Evolutionary conservation across 2,888 invertebrate genomes (phyloP).

Genomic region (Hypsopygia costalis): DNA sequence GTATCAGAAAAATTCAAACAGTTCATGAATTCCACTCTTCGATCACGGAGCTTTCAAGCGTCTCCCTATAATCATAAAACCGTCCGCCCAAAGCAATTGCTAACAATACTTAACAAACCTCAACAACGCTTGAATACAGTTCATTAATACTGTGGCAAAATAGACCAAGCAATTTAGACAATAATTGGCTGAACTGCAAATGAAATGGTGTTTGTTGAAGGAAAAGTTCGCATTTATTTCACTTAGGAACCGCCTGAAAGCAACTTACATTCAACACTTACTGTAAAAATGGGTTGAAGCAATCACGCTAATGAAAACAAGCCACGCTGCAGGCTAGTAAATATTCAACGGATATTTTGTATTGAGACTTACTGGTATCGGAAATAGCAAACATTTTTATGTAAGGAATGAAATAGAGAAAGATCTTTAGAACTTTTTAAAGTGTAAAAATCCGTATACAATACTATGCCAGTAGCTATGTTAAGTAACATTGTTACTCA

Average conservation of each 20-base stretch:
- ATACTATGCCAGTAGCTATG: too few relatives aligned
- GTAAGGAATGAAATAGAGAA: too few relatives aligned
- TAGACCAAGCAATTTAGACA: not conserved
- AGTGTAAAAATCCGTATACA: too few relatives aligned
- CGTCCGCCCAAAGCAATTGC: too few relatives aligned
- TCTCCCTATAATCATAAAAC: too few relatives aligned
- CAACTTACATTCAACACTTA: slow-evolving; percentile 38
- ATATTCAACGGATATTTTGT: slow-evolving; percentile 36
- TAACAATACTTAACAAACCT: too few relatives aligned
- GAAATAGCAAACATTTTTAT: slow-evolving; percentile 11
- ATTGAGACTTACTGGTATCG: slow-evolving; percentile 16
- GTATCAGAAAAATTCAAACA: too few relatives aligned
- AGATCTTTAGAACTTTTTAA: too few relatives aligned
- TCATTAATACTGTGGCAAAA: not conserved
- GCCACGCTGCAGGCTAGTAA: slow-evolving; percentile 34
- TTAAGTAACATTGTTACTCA: too few relatives aligned
- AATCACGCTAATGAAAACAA: slow-evolving; percentile 51
- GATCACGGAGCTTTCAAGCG: too few relatives aligned
- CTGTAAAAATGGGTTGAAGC: slow-evolving; percentile 38
- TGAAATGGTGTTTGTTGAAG: slow-evolving; percentile 13
- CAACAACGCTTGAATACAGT: too few relatives aligned
- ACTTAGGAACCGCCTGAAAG: slow-evolving; percentile 24
- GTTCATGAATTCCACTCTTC: too few relatives aligned
- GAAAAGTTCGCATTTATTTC: slow-evolving; percentile 24
- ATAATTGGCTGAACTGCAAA: slow-evolving; percentile 1